Conservation (phyloP, 1,140 invertebrate genomes). For the Drosophila gunungcola region DNA sequence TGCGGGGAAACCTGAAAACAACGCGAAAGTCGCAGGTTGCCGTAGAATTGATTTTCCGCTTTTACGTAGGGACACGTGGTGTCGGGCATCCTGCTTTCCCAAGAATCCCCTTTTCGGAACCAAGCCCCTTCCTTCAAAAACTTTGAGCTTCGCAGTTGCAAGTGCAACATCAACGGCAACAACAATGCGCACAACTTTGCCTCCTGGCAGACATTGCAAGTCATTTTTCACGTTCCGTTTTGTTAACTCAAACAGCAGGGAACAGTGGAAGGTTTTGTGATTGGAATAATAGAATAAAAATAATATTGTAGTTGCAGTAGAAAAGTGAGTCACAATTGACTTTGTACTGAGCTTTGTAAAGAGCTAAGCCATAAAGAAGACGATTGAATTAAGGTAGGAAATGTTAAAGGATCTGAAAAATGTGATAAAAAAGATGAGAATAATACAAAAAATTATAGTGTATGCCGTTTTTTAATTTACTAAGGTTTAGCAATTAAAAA, state of each 20-base stretch:
- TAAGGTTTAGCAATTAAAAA: no score
- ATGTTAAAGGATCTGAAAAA: no score
- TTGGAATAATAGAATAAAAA: constrained; percentile 12
- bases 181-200: constrained; percentile 50
- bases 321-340: background rate
- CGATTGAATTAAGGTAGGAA: background rate
- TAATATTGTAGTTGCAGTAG: constrained; percentile 4
- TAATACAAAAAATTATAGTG: no score
- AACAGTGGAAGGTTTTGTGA: constrained; percentile 24
- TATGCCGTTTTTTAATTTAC: no score
- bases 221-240: constrained; percentile 43
- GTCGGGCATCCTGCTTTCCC: background rate
- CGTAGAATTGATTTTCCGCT: constrained; percentile 56
- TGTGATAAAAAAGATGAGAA: no score
- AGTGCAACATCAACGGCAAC: constrained; percentile 53
- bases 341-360: background rate
- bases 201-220: constrained; percentile 41
- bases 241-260: constrained; percentile 6
- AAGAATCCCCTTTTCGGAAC: background rate
- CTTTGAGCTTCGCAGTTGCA: constrained; percentile 33
- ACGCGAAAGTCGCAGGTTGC: constrained; percentile 30
- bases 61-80: constrained; percentile 37
- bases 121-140: background rate
- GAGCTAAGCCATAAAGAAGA: background rate
- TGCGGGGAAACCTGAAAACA: constrained; percentile 23